Evolutionary conservation across 2,797 vertebrate genomes (phyloP).

Genomic region (Ficedula albicollis): DNA sequence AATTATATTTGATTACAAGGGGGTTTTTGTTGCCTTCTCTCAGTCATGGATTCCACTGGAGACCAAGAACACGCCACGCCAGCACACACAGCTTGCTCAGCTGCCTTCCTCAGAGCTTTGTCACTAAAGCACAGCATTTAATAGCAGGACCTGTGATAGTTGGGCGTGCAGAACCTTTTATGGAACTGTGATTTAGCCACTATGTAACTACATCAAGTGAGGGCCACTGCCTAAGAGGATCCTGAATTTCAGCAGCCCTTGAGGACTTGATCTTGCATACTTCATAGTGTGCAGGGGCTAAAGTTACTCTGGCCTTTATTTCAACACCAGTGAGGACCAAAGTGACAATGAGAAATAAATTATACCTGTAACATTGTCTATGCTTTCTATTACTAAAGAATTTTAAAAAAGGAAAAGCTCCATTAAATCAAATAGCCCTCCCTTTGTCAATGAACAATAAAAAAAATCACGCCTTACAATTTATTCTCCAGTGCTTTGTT

Average conservation of each 20-base stretch:
- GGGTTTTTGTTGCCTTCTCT: slow-evolving; percentile 8
- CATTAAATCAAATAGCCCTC: not conserved
- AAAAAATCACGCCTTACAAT: not conserved
- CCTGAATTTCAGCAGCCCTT: not conserved
- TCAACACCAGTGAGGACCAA: not conserved
- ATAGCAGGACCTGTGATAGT: not conserved
- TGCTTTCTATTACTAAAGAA: not conserved
- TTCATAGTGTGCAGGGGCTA: not conserved
- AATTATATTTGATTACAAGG: slow-evolving; percentile 43
- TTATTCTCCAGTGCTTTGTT: slow-evolving; percentile 61
- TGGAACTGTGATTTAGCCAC: not conserved
- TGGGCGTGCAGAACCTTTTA: not conserved
- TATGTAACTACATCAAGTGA: not conserved
- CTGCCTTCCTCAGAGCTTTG: slow-evolving; percentile 9
- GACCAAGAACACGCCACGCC: not conserved
- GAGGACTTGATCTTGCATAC: not conserved
- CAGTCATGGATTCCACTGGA: not conserved
- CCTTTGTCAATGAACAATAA: not conserved
- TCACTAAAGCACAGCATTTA: not conserved
- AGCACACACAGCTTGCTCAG: not conserved
- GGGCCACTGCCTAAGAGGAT: not conserved
- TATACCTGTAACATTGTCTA: not conserved
- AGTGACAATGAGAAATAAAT: not conserved
- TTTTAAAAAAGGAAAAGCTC: slow-evolving; percentile 38
- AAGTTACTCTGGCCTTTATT: not conserved